Conservation (phyloP, 2,113 vertebrate species). For the Megaleporinus macrocephalus region DNA sequence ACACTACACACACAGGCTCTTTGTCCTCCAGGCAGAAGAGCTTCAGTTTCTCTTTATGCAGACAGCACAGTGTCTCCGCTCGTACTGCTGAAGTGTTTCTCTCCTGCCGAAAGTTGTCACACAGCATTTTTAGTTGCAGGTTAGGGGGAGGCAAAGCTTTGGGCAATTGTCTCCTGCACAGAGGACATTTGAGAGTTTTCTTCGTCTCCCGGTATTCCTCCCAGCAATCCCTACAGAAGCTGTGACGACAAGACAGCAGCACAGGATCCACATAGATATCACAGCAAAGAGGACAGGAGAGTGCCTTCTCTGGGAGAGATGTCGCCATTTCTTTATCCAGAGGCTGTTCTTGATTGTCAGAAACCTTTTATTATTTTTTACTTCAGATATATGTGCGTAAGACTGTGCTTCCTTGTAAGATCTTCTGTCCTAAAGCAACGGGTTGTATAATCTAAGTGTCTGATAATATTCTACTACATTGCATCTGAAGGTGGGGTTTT, state of each 20-base stretch:
- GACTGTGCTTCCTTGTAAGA: not conserved
- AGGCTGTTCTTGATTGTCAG: not conserved
- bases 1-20: slow-evolving; percentile 14
- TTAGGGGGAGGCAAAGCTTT: not conserved
- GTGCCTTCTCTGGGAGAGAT: not conserved
- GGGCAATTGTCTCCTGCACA: not conserved
- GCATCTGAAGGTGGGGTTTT: slow-evolving; percentile 6
- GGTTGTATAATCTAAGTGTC: not conserved
- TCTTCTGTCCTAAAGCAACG: not conserved
- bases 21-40: slow-evolving; percentile 6
- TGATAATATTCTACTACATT: not conserved
- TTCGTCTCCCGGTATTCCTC: not conserved
- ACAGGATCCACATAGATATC: slow-evolving; percentile 13
- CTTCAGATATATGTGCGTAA: not conserved
- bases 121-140: not conserved
- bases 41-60: slow-evolving; percentile 6
- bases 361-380: not conserved
- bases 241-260: slow-evolving; percentile 13
- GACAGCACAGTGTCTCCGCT: not conserved
- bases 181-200: slow-evolving; percentile 4
- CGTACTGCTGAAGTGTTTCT: not conserved
- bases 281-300: not conserved
- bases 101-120: not conserved
- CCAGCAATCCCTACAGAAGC: slow-evolving; percentile 10
- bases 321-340: not conserved